phyloP scores from a whole-genome alignment of 2,797 vertebrate species.

The Bradypodion pumilum region DNA sequence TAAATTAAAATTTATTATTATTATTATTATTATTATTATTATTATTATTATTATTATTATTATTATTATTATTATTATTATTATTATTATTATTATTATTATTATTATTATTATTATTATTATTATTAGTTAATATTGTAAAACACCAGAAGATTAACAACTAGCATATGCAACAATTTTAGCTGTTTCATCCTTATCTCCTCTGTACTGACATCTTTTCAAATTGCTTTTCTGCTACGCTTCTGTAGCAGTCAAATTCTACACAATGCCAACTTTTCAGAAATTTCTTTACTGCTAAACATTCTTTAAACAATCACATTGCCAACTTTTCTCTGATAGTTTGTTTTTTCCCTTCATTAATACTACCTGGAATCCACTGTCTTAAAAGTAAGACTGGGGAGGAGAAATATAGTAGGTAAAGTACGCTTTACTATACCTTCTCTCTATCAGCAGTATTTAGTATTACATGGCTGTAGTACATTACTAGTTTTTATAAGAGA shows the following conservation, averaged over 20 bases:
- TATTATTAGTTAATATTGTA: background rate
- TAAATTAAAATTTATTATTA: no score
- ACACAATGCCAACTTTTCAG: background rate
- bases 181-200: background rate
- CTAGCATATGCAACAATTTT: background rate
- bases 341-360: background rate
- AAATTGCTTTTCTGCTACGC: background rate
- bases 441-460: background rate
- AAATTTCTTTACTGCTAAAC: background rate
- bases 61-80: no score
- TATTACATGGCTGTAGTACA: background rate
- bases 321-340: background rate
- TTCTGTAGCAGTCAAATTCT: constrained; percentile 6
- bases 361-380: background rate
- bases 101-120: no score
- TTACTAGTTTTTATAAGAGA: background rate
- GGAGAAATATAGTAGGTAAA: background rate
- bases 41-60: no score
- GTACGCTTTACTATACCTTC: background rate
- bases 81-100: no score
- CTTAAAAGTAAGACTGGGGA: background rate
- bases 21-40: no score
- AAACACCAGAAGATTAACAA: background rate
- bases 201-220: constrained; percentile 1
- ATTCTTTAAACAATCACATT: constrained; percentile 39